A percentile compares a stretch with the other conserved stretches of the same genome.
These are phyloP conservation scores for Holothuria leucospilota DNA, from an alignment of 53 echinoderm and acorn worm species.

Conservation along the genomic window DNA sequence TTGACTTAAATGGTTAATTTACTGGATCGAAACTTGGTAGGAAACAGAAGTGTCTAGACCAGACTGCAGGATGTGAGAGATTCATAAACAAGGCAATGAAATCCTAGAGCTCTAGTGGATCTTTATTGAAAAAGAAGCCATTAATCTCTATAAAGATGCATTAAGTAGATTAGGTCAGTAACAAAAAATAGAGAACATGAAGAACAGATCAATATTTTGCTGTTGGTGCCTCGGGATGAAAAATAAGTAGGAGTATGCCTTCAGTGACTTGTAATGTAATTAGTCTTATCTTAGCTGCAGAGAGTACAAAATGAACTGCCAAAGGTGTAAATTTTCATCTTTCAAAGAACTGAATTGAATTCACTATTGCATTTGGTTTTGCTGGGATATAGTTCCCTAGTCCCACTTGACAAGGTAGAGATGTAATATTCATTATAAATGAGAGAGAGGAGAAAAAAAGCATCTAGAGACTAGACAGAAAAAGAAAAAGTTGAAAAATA, in stretches of 20 bases:
- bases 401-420: too few species aligned
- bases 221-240: slow-evolving; percentile 13
- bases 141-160: slow-evolving; percentile 42
- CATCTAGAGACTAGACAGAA: too few species aligned
- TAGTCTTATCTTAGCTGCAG: background rate
- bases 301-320: too few species aligned
- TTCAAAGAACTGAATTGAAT: too few species aligned
- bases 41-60: background rate
- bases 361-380: too few species aligned
- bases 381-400: too few species aligned
- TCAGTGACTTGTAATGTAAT: slow-evolving; percentile 37
- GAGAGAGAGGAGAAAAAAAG: too few species aligned
- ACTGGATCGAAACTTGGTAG: background rate
- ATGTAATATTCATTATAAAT: too few species aligned
- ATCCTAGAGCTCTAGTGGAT: too few species aligned
- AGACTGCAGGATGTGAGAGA: background rate
- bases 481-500: too few species aligned
- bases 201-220: slow-evolving; percentile 11
- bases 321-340: too few species aligned
- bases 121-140: slow-evolving; percentile 29
- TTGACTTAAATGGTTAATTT: background rate
- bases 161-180: slow-evolving; percentile 45
- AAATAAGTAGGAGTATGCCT: slow-evolving; percentile 25
- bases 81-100: slow-evolving; percentile 11
- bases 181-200: slow-evolving; percentile 12